A percentile compares a stretch with the other conserved stretches of the same genome.
phyloP scores from a whole-genome alignment of 2,888 invertebrate species.

The Spialia ferax region DNA sequence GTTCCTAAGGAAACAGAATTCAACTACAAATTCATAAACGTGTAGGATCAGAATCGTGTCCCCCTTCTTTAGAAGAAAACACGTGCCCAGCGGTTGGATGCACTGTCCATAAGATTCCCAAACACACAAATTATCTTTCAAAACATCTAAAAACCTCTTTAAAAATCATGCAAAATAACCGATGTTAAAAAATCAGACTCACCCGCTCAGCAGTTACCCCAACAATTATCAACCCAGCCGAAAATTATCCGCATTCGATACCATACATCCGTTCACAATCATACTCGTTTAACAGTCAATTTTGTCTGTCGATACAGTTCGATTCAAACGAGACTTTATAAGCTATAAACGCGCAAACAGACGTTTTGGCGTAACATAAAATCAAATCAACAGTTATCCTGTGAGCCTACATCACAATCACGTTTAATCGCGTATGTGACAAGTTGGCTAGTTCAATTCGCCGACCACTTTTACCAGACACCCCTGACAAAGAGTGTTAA shows the following conservation, averaged over 20 bases:
- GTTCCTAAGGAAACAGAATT: too few species aligned
- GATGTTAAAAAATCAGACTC: background rate
- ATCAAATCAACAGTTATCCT: slow-evolving; percentile 87
- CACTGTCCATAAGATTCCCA: too few species aligned
- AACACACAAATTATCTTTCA: too few species aligned
- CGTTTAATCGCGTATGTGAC: slow-evolving; percentile 85
- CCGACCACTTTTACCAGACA: slow-evolving; percentile 49
- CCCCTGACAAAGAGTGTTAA: slow-evolving; percentile 25
- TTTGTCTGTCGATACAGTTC: slow-evolving; percentile 81
- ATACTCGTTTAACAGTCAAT: slow-evolving; percentile 80
- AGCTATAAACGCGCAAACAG: slow-evolving; percentile 84
- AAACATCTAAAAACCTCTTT: too few species aligned
- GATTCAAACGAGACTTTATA: slow-evolving; percentile 81
- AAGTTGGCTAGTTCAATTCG: slow-evolving; percentile 73
- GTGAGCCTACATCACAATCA: slow-evolving; percentile 86
- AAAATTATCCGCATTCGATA: slow-evolving; percentile 66
- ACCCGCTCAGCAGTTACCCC: slow-evolving; percentile 19
- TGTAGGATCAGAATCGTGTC: too few species aligned
- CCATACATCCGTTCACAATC: slow-evolving; percentile 71
- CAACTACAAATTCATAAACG: too few species aligned
- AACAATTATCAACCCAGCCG: slow-evolving; percentile 47
- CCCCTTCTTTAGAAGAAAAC: too few species aligned
- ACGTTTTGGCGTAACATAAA: slow-evolving; percentile 85
- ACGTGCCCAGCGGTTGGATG: too few species aligned
- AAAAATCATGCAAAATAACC: too few species aligned